These are phyloP conservation scores for Synanceia verrucosa DNA, from an alignment of 2,797 vertebrate genomes.

Conservation along the genomic window DNA sequence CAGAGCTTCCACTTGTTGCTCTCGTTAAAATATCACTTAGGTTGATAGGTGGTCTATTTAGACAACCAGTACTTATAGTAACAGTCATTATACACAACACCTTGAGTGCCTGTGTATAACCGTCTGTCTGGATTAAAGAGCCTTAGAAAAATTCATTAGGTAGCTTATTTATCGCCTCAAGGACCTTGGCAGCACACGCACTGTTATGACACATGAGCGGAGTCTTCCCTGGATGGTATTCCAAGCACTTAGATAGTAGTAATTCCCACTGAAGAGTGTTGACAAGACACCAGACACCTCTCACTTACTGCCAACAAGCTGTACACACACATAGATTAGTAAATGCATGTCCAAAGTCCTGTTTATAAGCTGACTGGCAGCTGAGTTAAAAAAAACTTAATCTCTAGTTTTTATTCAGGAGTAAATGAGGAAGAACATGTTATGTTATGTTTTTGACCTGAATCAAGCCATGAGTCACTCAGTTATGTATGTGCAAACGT, in stretches of 20 bases:
- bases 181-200: constrained; percentile 40
- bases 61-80: constrained; percentile 37
- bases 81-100: constrained; percentile 52
- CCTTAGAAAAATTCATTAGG: constrained; percentile 27
- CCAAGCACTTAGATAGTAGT: constrained; percentile 60
- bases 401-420: neutral
- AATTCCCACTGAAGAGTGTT: constrained; percentile 67
- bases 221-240: constrained; percentile 62
- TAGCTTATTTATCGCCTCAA: constrained; percentile 28
- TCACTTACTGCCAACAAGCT: constrained; percentile 37
- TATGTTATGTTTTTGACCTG: neutral
- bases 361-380: constrained; percentile 7
- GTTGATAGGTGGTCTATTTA: constrained; percentile 53
- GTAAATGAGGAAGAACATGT: neutral
- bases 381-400: neutral
- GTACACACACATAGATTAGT: constrained; percentile 15
- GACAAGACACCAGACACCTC: constrained; percentile 62
- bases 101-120: constrained; percentile 37
- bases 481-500: neutral
- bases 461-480: constrained; percentile 15
- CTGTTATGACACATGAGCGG: constrained; percentile 71
- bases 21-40: constrained; percentile 45
- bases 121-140: constrained; percentile 19
- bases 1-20: constrained; percentile 30
- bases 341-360: constrained; percentile 24